phyloP scores from a whole-genome alignment of 2,797 vertebrate species.

The Vultur gryphus region DNA sequence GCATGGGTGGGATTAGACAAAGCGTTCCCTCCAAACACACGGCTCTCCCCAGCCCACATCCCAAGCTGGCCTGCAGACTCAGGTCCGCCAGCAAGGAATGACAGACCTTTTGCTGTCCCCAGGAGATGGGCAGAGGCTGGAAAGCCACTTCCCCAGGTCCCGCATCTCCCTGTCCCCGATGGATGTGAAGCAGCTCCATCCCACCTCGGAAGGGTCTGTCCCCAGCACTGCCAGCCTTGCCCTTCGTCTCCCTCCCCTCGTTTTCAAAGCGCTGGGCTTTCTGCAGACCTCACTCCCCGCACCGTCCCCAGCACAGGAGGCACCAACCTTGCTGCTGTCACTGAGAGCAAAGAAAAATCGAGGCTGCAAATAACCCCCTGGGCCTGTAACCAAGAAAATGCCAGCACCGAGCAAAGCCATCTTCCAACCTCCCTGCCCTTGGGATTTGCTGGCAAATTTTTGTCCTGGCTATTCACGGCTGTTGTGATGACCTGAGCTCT shows the following conservation, averaged over 20 bases:
- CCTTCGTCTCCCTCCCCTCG: neutral
- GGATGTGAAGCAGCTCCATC: neutral
- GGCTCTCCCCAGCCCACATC: neutral
- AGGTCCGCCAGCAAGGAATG: neutral
- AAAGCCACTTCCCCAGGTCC: neutral
- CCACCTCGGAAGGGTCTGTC: neutral
- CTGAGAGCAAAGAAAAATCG: neutral
- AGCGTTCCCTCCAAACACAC: neutral
- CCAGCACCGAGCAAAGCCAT: slow-evolving; percentile 31
- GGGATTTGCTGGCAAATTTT: neutral
- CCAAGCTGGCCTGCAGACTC: neutral
- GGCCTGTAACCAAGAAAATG: slow-evolving; percentile 41
- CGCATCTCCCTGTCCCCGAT: neutral
- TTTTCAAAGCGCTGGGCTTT: accelerated
- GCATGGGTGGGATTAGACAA: neutral
- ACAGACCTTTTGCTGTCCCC: neutral
- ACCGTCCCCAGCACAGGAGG: neutral
- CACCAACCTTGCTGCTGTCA: neutral
- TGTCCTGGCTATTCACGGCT: neutral
- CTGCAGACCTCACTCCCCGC: neutral
- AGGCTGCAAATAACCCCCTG: slow-evolving; percentile 15
- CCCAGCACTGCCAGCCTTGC: neutral
- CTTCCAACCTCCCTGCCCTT: neutral
- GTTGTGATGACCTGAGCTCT: neutral
- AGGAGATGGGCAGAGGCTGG: neutral